These are phyloP conservation scores for Neosilurus hyrtlii DNA, from an alignment of 2,797 vertebrate genomes.

Conservation along the genomic window DNA sequence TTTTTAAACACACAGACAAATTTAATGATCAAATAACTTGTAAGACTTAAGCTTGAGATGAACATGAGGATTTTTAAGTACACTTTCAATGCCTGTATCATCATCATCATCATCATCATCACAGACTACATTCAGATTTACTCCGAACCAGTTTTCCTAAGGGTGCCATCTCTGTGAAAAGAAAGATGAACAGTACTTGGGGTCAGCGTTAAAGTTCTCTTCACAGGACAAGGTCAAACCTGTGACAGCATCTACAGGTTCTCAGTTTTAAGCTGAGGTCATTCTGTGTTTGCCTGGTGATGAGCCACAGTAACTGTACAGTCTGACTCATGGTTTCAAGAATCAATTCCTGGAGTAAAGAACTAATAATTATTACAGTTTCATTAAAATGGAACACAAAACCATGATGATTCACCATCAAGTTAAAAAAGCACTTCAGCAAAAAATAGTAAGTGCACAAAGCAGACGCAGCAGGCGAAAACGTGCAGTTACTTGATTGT, in stretches of 20 bases:
- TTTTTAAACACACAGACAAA: conserved; percentile 2
- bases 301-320: conserved; percentile 22
- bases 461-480: not conserved
- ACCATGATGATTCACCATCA: not conserved
- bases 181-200: not conserved
- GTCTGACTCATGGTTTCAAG: conserved; percentile 44
- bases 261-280: conserved; percentile 33
- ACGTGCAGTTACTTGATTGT: not conserved
- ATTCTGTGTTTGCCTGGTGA: conserved; percentile 27
- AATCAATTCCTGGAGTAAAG: conserved; percentile 11
- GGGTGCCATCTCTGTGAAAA: not conserved
- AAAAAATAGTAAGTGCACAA: not conserved
- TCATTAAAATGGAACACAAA: conserved; percentile 17
- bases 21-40: not conserved
- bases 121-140: conserved; percentile 3
- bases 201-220: conserved; percentile 30
- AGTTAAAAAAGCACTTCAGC: not conserved
- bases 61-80: not conserved
- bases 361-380: conserved; percentile 20
- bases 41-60: not conserved
- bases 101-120: not conserved
- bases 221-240: conserved; percentile 26
- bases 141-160: not conserved
- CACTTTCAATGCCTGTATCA: not conserved
- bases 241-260: conserved; percentile 26